Evolutionary conservation across 2,888 invertebrate species (phyloP).

Genomic region (Magallana nippona): DNA sequence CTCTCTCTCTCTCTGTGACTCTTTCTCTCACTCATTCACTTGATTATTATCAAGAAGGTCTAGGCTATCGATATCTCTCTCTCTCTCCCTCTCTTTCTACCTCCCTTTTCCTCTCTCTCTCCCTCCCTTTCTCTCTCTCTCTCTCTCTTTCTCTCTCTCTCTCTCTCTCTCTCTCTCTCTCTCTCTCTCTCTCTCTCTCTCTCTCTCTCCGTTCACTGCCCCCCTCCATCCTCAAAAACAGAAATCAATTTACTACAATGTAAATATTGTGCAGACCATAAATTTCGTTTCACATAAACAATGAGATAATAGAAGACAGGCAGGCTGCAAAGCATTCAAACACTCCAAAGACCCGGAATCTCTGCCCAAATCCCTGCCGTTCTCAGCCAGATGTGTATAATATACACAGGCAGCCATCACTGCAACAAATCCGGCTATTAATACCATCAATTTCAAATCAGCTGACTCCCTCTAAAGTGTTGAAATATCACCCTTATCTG

Average conservation of each 20-base stretch:
- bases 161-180: neutral
- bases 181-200: neutral
- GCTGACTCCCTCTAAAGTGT: neutral
- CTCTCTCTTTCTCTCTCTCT: neutral
- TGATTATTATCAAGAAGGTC: too few species aligned
- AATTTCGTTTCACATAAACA: constrained; percentile 16
- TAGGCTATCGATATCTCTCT: too few species aligned
- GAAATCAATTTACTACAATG: constrained; percentile 29
- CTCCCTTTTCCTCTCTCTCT: neutral
- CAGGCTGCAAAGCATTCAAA: neutral
- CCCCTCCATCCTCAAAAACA: neutral
- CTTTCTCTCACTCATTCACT: too few species aligned
- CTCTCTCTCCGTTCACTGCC: neutral
- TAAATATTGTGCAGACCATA: constrained; percentile 24
- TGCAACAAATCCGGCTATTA: neutral
- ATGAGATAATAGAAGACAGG: neutral
- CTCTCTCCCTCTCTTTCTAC: too few species aligned
- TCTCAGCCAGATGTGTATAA: neutral
- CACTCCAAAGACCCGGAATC: neutral
- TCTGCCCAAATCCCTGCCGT: neutral
- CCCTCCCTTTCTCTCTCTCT: neutral
- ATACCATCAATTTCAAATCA: neutral
- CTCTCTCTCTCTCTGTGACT: too few species aligned
- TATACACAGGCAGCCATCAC: neutral
- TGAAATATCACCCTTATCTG: neutral